Percentiles rank a stretch among this genome's conserved stretches.
phyloP scores from a whole-genome alignment of 2,888 invertebrate genomes.

The Rhingia rostrata region DNA sequence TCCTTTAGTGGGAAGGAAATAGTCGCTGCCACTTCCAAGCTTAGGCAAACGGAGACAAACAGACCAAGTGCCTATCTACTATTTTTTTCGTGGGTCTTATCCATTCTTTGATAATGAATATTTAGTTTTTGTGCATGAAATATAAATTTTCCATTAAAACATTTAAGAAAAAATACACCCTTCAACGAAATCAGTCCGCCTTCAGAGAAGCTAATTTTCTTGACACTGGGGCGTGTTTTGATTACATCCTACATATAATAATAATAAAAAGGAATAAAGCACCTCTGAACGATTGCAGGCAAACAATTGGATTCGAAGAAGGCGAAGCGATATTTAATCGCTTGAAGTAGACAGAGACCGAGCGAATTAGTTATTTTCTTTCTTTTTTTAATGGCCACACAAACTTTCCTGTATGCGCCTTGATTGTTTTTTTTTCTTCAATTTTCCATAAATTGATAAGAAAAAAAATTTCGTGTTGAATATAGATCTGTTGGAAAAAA shows the following conservation, averaged over 20 bases:
- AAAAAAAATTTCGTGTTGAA: neutral
- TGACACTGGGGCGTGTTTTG: slow-evolving; percentile 42
- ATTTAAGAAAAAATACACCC: neutral
- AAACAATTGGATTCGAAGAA: slow-evolving; percentile 4
- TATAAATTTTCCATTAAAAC: slow-evolving; percentile 1
- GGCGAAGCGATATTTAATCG: slow-evolving; percentile 1
- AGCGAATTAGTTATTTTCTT: neutral
- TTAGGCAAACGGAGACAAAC: slow-evolving; percentile 30
- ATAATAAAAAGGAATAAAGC: slow-evolving; percentile 5
- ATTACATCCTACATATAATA: slow-evolving; percentile 38
- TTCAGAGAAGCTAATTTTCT: slow-evolving; percentile 8
- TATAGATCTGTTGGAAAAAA: neutral
- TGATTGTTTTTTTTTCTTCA: slow-evolving; percentile 11
- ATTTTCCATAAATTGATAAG: neutral
- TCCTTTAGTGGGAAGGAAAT: slow-evolving; percentile 14
- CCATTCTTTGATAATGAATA: slow-evolving; percentile 8
- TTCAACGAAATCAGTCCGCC: neutral
- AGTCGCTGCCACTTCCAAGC: slow-evolving; percentile 41
- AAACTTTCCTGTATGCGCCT: slow-evolving; percentile 13
- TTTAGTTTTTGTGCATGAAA: neutral
- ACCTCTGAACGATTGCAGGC: neutral
- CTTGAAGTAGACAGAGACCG: slow-evolving; percentile 32
- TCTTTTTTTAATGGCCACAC: slow-evolving; percentile 27
- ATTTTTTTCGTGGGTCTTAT: neutral
- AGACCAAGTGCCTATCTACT: slow-evolving; percentile 8